Base-by-base conservation (phyloP, 2,888 invertebrate species). In the Drosophila picticornis region DNA sequence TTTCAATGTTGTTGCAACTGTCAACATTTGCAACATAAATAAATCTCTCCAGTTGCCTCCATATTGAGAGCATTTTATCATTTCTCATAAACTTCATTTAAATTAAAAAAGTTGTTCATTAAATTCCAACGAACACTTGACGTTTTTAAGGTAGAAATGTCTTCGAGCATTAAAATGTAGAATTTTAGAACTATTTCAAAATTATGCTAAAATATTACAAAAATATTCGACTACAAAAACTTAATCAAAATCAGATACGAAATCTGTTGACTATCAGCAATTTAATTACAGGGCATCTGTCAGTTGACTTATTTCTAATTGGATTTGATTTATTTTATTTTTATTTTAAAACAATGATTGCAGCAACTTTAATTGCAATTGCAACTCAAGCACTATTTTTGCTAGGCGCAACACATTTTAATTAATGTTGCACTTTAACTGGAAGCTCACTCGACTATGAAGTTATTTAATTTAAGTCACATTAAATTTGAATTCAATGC, bases 401-500 rank as follows among this genome's bases (percentile, higher is more conserved):
- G 46, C 25, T 1, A 25, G 16, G 27, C 9, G 25, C 46, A 25
- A 25, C 25, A 25, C 25, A 46, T 4, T 46, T 46, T 1, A 4
- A 5, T 16, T 16, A 46, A 16, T 46, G 25, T 25, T 9, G 46
- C 46, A 16, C 16, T 9, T 46, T 10, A 46, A 22, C 4, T 16
- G 7, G 19, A 25, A 16, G 7, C 3, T 25, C 27, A 46, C 4
- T 46, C 16, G 46, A 25, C 0, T 22, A 11, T 11, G 22, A 13
- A 43, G 22, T 6, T 43, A 43, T 43, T 22, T 43, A 22, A 22
- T 25, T 16, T 16, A 16, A 34, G 31, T 31, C n/a, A 43, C 3
- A 29, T 61, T 27, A 22, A 27, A 56, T 34, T 25, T 53, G 29
- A 34, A 38, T 69, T 65, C 29, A 64, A 55, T 65, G 52, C 48